These are phyloP conservation scores for Drosophila cognata DNA, from an alignment of 2,888 invertebrate genomes.

Conservation along the genomic window DNA sequence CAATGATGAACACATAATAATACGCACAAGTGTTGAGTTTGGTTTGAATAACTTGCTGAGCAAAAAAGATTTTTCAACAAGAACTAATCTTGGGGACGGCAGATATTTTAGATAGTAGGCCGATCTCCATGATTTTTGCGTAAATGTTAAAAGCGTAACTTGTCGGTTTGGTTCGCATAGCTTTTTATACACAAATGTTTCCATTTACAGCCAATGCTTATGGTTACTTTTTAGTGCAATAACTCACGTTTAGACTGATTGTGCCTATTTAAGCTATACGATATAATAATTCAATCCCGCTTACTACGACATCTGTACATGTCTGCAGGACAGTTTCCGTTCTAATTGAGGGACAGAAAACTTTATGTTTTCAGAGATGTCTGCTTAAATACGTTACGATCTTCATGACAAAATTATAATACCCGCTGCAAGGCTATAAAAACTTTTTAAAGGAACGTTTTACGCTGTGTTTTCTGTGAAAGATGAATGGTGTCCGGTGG, in stretches of 20 bases:
- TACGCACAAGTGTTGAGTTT: not conserved
- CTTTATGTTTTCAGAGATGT: not conserved
- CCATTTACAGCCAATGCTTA: no score
- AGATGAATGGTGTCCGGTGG: not conserved
- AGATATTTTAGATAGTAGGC: not conserved
- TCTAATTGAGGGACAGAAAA: not conserved
- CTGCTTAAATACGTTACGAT: not conserved
- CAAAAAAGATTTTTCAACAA: not conserved
- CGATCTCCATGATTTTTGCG: not conserved
- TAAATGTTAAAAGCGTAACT: not conserved
- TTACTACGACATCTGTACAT: not conserved
- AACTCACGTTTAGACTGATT: not conserved
- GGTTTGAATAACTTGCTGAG: not conserved
- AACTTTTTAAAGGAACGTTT: slow-evolving; percentile 60
- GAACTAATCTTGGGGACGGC: not conserved
- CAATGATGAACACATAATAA: not conserved
- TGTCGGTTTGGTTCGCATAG: no score
- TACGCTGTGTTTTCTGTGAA: slow-evolving; percentile 29
- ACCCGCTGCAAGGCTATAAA: not conserved
- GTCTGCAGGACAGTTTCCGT: not conserved
- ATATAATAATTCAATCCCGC: not conserved
- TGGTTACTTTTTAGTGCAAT: not conserved
- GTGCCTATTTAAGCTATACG: not conserved
- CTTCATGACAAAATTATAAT: not conserved
- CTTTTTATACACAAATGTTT: no score